Evolutionary conservation across 1,140 invertebrate species (phyloP).

Genomic region (Leucophenga varia): DNA sequence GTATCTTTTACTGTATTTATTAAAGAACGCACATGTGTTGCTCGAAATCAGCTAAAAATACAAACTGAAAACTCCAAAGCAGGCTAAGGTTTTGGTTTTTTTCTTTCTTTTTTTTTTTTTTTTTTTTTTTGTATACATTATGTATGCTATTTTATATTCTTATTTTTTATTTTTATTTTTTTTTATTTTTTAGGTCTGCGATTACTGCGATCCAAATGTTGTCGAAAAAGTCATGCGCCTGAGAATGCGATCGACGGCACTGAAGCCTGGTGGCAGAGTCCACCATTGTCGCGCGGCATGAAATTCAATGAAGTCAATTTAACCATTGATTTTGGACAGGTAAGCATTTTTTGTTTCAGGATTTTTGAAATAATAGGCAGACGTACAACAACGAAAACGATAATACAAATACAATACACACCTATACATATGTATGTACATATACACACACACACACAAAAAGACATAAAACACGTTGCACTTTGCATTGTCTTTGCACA

Average conservation of each 20-base stretch:
- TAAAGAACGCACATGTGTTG: slow-evolving; percentile 26
- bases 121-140: too few species aligned
- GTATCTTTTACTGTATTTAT: slow-evolving; percentile 15
- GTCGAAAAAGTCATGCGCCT: slow-evolving; percentile 81
- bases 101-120: slow-evolving; percentile 1
- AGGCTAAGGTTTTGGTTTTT: slow-evolving; percentile 10
- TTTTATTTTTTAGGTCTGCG: slow-evolving; percentile 77
- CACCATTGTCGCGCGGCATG: slow-evolving; percentile 94
- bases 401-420: slow-evolving; percentile 10
- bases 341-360: slow-evolving; percentile 59
- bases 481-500: slow-evolving; percentile 31
- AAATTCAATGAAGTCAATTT: slow-evolving; percentile 97
- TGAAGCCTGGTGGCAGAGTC: slow-evolving; percentile 96
- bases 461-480: slow-evolving; percentile 7
- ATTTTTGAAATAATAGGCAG: too few species aligned
- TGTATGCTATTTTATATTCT: not conserved
- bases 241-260: slow-evolving; percentile 92
- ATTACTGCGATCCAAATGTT: slow-evolving; percentile 80
- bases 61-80: slow-evolving; percentile 16
- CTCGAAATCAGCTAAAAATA: slow-evolving; percentile 32
- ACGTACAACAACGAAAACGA: slow-evolving; percentile 19
- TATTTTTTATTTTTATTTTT: slow-evolving; percentile 1
- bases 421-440: not conserved
- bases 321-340: slow-evolving; percentile 96
- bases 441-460: slow-evolving; percentile 1